Conservation (phyloP, 2,888 invertebrate genomes). For the Rhopalosiphum nymphaeae region DNA sequence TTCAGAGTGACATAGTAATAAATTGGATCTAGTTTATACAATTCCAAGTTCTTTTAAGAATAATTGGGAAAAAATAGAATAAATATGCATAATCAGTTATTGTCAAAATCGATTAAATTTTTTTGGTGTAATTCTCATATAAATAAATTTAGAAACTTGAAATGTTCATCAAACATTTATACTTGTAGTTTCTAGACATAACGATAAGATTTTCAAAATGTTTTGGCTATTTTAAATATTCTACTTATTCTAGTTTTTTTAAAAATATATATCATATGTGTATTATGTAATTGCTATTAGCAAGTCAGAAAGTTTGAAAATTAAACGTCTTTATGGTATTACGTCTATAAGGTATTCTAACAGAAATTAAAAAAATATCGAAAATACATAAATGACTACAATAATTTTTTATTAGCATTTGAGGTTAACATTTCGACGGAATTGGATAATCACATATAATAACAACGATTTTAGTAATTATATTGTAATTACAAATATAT, state of each 20-base stretch:
- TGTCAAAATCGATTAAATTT: not conserved
- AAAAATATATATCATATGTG: not conserved
- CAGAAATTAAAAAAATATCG: not conserved
- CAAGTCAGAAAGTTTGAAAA: not conserved
- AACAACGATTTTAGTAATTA: not conserved
- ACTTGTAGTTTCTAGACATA: not conserved
- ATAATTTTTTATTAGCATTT: not conserved
- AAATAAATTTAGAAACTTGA: not conserved
- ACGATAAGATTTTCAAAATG: not conserved
- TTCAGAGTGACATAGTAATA: too few relatives aligned
- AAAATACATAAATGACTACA: not conserved
- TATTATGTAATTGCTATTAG: not conserved
- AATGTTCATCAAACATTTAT: not conserved
- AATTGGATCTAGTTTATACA: too few relatives aligned
- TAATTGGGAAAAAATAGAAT: too few relatives aligned
- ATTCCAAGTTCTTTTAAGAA: too few relatives aligned
- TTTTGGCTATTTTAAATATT: not conserved
- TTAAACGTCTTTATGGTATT: not conserved
- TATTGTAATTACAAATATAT: not conserved
- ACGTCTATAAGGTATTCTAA: too few relatives aligned
- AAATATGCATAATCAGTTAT: not conserved
- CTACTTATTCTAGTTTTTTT: not conserved
- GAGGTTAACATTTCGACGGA: not conserved
- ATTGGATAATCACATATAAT: not conserved
- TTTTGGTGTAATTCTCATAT: not conserved